Evolutionary conservation across 2,888 invertebrate species (phyloP).

Genomic region (Hypolimnas misippus): DNA sequence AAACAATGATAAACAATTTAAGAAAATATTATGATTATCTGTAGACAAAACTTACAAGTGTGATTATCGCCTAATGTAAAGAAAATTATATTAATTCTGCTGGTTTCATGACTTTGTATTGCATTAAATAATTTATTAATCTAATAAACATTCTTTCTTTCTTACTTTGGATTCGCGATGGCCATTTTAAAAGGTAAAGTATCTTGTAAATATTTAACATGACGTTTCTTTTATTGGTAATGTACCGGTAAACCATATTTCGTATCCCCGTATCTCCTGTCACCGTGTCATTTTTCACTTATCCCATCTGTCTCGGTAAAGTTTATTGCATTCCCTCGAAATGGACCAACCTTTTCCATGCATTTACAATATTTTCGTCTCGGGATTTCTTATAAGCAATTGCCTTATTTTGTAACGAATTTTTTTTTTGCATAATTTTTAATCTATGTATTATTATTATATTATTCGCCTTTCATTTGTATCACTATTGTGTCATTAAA

Average conservation of each 20-base stretch:
- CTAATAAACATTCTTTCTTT: too few relatives aligned
- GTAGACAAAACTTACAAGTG: too few relatives aligned
- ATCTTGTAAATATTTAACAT: background rate
- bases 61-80: too few relatives aligned
- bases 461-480: too few relatives aligned
- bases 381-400: background rate
- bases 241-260: slow-evolving; percentile 16
- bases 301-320: slow-evolving; percentile 30
- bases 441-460: too few relatives aligned
- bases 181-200: background rate
- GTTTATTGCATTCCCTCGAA: slow-evolving; percentile 24
- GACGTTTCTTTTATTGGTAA: slow-evolving; percentile 25
- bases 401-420: background rate
- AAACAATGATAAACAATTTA: too few relatives aligned
- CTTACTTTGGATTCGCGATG: background rate
- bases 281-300: slow-evolving; percentile 36
- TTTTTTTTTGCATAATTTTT: too few relatives aligned
- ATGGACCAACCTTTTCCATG: background rate
- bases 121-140: too few relatives aligned
- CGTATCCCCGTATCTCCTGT: slow-evolving; percentile 27
- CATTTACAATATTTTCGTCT: background rate
- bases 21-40: too few relatives aligned
- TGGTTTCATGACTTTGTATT: too few relatives aligned
- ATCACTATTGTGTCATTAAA: too few relatives aligned
- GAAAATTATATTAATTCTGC: too few relatives aligned